Percentiles rank a stretch among this genome's conserved stretches.
Evolutionary conservation across 1,140 invertebrate genomes (phyloP).

Genomic region (Eulimnadia texana): DNA sequence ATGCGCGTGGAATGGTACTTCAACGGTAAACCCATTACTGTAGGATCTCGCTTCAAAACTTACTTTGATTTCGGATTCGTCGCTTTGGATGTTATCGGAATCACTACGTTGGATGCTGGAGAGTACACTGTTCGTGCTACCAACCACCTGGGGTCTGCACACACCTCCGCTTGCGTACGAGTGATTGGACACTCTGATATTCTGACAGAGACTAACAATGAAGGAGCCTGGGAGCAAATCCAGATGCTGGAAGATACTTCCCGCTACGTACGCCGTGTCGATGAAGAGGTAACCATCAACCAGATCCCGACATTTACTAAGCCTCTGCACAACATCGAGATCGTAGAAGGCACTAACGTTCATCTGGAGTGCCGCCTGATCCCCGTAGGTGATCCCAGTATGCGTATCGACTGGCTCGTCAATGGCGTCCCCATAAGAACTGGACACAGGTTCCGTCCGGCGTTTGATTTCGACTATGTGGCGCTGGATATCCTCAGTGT

Average conservation of each 20-base stretch:
- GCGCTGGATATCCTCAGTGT: constrained; percentile 88
- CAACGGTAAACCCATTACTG: constrained; percentile 42
- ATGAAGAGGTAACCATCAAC: constrained; percentile 44
- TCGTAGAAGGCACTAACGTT: constrained; percentile 78
- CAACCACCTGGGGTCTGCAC: constrained; percentile 80
- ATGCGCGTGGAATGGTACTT: constrained; percentile 93
- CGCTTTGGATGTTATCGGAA: constrained; percentile 74
- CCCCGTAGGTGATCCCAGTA: constrained; percentile 84
- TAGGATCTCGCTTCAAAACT: constrained; percentile 71
- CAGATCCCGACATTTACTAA: constrained; percentile 75
- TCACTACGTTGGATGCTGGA: constrained; percentile 75
- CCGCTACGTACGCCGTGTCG: constrained; percentile 33
- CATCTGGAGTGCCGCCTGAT: constrained; percentile 83
- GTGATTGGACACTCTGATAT: constrained; percentile 70
- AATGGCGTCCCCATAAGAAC: constrained; percentile 57
- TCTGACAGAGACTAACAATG: constrained; percentile 85
- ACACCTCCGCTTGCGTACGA: constrained; percentile 76
- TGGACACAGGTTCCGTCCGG: constrained; percentile 87
- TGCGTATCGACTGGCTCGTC: constrained; percentile 94
- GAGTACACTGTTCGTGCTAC: constrained; percentile 84
- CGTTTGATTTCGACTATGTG: constrained; percentile 95
- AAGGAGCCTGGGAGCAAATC: constrained; percentile 85
- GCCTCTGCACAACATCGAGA: constrained; percentile 76
- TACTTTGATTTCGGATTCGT: constrained; percentile 91
- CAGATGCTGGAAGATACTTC: constrained; percentile 82